Evolutionary conservation across 2,797 vertebrate species (phyloP).

Genomic region (Bucorvus abyssinicus): DNA sequence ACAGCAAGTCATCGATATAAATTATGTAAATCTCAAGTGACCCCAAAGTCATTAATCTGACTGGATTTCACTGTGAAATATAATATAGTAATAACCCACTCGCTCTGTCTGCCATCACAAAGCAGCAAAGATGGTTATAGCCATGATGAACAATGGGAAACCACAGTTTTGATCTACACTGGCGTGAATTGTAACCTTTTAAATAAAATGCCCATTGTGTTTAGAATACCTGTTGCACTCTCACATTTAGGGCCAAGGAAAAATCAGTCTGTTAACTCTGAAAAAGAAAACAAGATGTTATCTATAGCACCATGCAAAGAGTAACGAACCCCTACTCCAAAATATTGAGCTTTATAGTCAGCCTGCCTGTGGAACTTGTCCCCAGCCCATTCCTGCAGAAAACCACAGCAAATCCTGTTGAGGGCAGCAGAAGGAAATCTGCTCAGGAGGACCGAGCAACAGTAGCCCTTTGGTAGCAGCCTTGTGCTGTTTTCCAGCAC

Average conservation of each 20-base stretch:
- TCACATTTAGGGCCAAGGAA: background rate
- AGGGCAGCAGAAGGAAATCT: background rate
- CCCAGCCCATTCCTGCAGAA: background rate
- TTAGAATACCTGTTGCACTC: background rate
- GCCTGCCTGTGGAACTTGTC: background rate
- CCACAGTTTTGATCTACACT: background rate
- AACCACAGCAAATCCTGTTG: background rate
- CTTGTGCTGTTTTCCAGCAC: rapidly evolving
- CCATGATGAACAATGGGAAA: background rate
- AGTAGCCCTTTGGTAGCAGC: background rate
- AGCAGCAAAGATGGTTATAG: background rate
- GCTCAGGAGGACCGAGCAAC: background rate
- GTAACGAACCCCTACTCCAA: rapidly evolving
- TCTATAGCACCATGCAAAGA: background rate
- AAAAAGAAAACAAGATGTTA: background rate
- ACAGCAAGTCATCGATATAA: slow-evolving; percentile 14
- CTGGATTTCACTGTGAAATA: slow-evolving; percentile 31
- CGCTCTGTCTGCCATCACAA: background rate
- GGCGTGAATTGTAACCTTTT: background rate
- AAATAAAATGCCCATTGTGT: background rate
- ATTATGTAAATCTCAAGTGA: slow-evolving; percentile 13
- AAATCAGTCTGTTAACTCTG: background rate
- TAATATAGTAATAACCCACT: background rate
- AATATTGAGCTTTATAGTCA: background rate
- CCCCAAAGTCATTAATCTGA: slow-evolving; percentile 32